These are phyloP conservation scores for Merops nubicus DNA, from an alignment of 2,113 vertebrate species.

Conservation along the genomic window DNA sequence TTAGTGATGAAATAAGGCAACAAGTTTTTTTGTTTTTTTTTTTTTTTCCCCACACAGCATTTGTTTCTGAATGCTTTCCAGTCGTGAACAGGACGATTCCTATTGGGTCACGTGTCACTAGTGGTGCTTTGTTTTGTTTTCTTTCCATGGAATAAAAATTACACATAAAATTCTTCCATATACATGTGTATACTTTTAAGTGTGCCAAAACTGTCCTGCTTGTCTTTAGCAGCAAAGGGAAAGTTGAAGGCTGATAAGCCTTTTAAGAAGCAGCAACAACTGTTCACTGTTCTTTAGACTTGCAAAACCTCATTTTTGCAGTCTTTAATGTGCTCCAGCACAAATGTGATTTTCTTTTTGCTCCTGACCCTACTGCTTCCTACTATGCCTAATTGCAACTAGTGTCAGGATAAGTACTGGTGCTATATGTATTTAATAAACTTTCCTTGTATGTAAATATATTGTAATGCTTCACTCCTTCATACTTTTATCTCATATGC, in stretches of 20 bases:
- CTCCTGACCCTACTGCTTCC: not conserved
- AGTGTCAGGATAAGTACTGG: not conserved
- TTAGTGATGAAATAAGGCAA: not conserved
- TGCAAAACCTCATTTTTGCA: not conserved
- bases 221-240: not conserved
- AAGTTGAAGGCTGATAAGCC: not conserved
- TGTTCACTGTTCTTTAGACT: not conserved
- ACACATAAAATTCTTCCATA: not conserved
- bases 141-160: not conserved
- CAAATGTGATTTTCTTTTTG: not conserved
- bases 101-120: not conserved
- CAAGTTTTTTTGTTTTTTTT: no score
- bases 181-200: not conserved
- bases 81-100: not conserved
- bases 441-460: not conserved
- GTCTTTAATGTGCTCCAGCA: not conserved
- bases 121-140: not conserved
- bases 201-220: not conserved
- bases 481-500: accelerated
- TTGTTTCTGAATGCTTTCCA: not conserved
- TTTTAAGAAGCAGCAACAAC: not conserved
- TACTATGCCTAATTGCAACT: not conserved
- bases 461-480: not conserved
- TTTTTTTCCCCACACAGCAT: not conserved
- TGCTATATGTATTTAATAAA: not conserved